Percentiles rank a stretch among this genome's conserved stretches.
Conservation (phyloP, 2,888 invertebrate genomes). For the Flexamia atlantica region DNA sequence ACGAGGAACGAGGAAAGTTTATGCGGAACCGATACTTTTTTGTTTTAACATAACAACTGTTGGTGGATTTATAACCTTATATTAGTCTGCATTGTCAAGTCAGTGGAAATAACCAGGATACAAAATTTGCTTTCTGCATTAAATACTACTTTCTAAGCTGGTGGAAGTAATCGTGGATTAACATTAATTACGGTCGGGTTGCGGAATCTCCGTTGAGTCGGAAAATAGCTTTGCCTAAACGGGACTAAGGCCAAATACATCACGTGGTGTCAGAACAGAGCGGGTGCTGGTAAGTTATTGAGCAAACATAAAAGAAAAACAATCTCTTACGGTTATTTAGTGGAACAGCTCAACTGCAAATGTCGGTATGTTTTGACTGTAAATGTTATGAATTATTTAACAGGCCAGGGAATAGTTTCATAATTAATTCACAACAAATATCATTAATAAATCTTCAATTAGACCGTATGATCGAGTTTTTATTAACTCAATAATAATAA, state of each 20-base stretch:
- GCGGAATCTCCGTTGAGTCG: background rate
- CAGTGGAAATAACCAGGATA: background rate
- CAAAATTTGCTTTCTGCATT: background rate
- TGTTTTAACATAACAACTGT: too few relatives aligned
- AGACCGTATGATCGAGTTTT: too few relatives aligned
- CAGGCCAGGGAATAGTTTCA: too few relatives aligned
- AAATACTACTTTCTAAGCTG: background rate
- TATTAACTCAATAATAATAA: too few relatives aligned
- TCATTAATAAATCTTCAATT: too few relatives aligned
- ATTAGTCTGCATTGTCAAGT: background rate
- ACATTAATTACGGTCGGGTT: conserved; percentile 12
- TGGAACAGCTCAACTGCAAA: background rate
- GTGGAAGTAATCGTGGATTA: conserved; percentile 9
- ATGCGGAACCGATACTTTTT: too few relatives aligned
- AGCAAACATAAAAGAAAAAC: background rate
- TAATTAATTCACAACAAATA: too few relatives aligned
- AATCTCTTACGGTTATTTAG: background rate
- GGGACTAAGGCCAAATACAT: conserved; percentile 11
- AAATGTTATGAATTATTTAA: too few relatives aligned
- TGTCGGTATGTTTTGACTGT: too few relatives aligned
- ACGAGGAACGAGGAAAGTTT: too few relatives aligned
- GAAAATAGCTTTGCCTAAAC: background rate
- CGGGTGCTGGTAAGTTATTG: background rate
- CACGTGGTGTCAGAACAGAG: conserved; percentile 11
- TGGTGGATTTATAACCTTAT: too few relatives aligned